A percentile compares a stretch with the other conserved stretches of the same genome.
phyloP scores from a whole-genome alignment of 2,888 invertebrate genomes.

The Elegia similella region DNA sequence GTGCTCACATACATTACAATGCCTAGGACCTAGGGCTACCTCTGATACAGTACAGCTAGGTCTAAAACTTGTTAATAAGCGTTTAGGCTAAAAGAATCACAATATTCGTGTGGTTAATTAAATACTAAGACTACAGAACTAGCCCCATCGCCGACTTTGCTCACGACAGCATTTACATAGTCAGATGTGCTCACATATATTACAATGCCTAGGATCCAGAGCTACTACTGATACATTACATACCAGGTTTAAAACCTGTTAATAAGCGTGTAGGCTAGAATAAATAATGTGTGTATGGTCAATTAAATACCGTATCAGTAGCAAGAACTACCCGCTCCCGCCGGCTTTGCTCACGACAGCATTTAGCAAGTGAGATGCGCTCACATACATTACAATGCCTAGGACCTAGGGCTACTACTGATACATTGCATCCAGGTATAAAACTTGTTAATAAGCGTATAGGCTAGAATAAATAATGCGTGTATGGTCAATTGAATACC shows the following conservation, averaged over 20 bases:
- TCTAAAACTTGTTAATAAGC: too few species aligned
- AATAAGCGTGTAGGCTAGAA: too few species aligned
- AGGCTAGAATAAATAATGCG: too few species aligned
- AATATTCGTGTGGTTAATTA: too few species aligned
- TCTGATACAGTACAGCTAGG: neutral
- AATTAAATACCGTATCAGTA: neutral
- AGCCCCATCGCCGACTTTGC: too few species aligned
- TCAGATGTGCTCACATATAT: conserved; percentile 46
- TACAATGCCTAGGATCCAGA: conserved; percentile 39
- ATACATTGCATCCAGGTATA: neutral
- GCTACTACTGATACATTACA: conserved; percentile 14
- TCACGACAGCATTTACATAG: conserved; percentile 55
- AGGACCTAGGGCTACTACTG: conserved; percentile 24
- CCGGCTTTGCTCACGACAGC: conserved; percentile 30
- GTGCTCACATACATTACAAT: conserved; percentile 49
- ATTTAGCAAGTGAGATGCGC: conserved; percentile 59
- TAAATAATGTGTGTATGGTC: too few species aligned
- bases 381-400: conserved; percentile 50
- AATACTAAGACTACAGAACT: too few species aligned
- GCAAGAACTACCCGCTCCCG: neutral
- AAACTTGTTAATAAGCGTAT: too few species aligned
- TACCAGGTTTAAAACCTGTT: too few species aligned
- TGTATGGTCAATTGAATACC: neutral
- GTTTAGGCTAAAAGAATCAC: too few species aligned
- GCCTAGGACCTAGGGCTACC: conserved; percentile 29